Base-by-base conservation (phyloP, 2,888 invertebrate genomes). In the Lapara coniferarum region DNA sequence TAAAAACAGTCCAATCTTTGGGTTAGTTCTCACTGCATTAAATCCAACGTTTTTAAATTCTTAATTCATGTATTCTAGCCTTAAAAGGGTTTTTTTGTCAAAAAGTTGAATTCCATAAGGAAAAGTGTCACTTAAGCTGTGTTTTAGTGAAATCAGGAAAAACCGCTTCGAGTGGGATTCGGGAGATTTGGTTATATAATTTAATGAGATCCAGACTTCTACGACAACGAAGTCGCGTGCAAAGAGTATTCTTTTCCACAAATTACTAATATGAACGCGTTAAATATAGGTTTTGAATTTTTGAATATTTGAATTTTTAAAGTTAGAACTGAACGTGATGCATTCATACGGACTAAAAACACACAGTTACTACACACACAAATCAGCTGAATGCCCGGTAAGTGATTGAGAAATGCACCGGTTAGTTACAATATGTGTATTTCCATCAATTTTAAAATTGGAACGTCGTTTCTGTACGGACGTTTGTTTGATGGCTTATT, bases 371-470 rank as follows among this genome's bases (percentile, higher is more conserved):
- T 44, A 13, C 56, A 44, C 59, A 59, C 46, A 59, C 59, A 59
- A 59, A 59, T 59, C 44, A 59, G 10, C 59, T 59, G 59, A 44
- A 59, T 59, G 44, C 16, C 59, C 68, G 75, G 70, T 73, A 76
- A 75, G 74, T 75, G 71, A 75, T 74, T 71, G 69, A 72, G 73
- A 75, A 76, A 53, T 72, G 67, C 70, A 70, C 73, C 70, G 72
- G 74, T 72, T 71, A 59, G 74, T 74, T 74, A 73, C 71, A 73
- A 68, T 74, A 76, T 70, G 68, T 19, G 59, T 69, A 74, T 75
- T 77, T 73, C 63, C 71, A 71, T 75, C 73, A 72, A 74, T 79
- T 75, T 77, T 70, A 69, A 76, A 75, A 73, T 71, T 77, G 72
- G 73, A 76, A 77, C 71, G 71, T 71, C 67, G 73, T 72, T 73